Conservation (phyloP, 1,140 invertebrate species). For the Campodea augens region DNA sequence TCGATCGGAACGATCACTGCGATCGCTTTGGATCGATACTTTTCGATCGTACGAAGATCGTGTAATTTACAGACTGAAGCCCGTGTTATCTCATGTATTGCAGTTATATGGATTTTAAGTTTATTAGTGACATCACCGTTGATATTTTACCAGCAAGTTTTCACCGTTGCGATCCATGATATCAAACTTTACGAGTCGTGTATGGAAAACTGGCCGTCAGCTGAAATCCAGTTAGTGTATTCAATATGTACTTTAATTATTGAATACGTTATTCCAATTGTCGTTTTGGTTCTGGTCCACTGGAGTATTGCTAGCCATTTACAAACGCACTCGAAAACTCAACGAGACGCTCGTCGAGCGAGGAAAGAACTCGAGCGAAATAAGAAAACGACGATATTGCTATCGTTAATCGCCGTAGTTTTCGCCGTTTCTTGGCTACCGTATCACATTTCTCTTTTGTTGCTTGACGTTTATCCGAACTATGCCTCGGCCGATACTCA, state of each 20-base stretch:
- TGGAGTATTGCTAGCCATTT: slow-evolving; percentile 29
- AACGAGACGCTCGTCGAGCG: slow-evolving; percentile 14
- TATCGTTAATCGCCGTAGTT: slow-evolving; percentile 23
- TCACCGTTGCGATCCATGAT: slow-evolving; percentile 20
- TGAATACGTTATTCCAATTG: slow-evolving; percentile 33
- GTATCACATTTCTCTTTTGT: slow-evolving; percentile 30
- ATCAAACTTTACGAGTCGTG: slow-evolving; percentile 24
- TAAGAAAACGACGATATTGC: slow-evolving; percentile 24
- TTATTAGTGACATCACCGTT: slow-evolving; percentile 28
- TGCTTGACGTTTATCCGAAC: slow-evolving; percentile 21
- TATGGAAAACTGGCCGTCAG: slow-evolving; percentile 25
- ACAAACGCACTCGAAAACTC: slow-evolving; percentile 16
- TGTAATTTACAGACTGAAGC: too few relatives aligned
- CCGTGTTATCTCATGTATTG: too few relatives aligned
- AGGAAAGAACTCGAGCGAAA: slow-evolving; percentile 28
- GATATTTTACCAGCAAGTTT: slow-evolving; percentile 26
- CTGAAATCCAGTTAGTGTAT: slow-evolving; percentile 27
- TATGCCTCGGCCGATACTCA: slow-evolving; percentile 20
- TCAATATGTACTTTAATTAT: slow-evolving; percentile 29
- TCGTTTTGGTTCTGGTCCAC: slow-evolving; percentile 32
- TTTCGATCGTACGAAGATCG: slow-evolving; percentile 29
- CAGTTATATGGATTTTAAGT: slow-evolving; percentile 35
- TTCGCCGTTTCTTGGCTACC: slow-evolving; percentile 33
- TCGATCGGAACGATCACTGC: slow-evolving; percentile 37
- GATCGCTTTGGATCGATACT: slow-evolving; percentile 36